Conservation (phyloP, 2,888 invertebrate species). For the Galerucella pusilla region DNA sequence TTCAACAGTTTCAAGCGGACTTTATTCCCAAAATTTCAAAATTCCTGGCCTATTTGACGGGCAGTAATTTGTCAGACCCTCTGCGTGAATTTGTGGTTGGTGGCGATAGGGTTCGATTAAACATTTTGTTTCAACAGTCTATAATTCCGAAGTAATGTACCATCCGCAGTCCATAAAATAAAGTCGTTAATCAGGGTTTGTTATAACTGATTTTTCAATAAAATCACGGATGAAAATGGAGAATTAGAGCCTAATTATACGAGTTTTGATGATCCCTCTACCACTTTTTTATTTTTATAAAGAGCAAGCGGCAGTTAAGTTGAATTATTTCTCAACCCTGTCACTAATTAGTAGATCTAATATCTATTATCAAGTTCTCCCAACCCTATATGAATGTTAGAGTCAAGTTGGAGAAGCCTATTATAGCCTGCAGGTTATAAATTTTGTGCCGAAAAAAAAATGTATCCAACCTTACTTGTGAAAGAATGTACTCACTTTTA, state of each 20-base stretch:
- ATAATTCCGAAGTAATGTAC: not conserved
- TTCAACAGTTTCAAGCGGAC: not conserved
- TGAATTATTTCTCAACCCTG: no score
- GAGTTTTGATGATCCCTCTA: not conserved
- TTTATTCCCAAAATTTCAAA: not conserved
- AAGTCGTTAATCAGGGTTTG: not conserved
- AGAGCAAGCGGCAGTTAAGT: no score
- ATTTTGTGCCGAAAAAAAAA: no score
- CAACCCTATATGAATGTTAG: no score
- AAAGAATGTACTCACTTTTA: no score
- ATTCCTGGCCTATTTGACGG: not conserved
- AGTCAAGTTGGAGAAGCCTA: no score
- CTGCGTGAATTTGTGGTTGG: not conserved
- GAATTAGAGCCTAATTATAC: not conserved
- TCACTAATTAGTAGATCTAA: no score
- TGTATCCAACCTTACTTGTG: no score
- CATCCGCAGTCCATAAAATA: not conserved
- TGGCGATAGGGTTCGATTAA: not conserved
- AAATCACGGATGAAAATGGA: not conserved
- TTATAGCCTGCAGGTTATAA: no score
- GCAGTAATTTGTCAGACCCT: not conserved
- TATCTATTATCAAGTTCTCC: no score
- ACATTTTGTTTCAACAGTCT: slow-evolving; percentile 7
- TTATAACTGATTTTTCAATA: not conserved
- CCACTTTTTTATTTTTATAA: no score